Evolutionary conservation across 1,140 invertebrate species (phyloP), one percentile per base, ranked within the genome.

Genomic region (Saccostrea echinata): DNA sequence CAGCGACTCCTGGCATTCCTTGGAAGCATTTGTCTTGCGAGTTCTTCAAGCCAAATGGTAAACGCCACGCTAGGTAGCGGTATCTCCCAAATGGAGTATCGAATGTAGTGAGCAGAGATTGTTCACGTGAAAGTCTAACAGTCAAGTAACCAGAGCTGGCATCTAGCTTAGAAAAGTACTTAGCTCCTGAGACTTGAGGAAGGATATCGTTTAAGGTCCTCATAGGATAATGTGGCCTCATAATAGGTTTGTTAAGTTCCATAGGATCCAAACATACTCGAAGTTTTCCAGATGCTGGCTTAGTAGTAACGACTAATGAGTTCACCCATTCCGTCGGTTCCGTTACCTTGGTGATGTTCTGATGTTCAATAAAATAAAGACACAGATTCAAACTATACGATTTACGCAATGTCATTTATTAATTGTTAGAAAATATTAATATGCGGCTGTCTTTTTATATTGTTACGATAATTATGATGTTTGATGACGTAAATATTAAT

Each of bases 261-360:
- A 89, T 92, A 1, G 95, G 96, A 92, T 96, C 95, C 21, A 96
- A 84, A 91, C 95, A 96, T 55, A 96, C 91, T 21, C 35, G 1
- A 43, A 43, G 35, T 6, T 43, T 43, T 43, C 35, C 35, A 3
- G 35, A 43, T 43, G 35, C 35, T 61, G 35, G 35, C 35, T 43
- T 43, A 43, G 35, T 43, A 43, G 6, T 57, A 18, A 57, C 55
- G 21, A 57, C 55, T 57, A 57, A 57, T 57, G 11, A 57, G 13
- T 57, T 57, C 55, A 57, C n/a, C 55, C 55, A 57, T 57, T 57
- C 55, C 16, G 55, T 57, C 16, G 55, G 55, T 57, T 57, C 55
- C 0, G 55, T 57, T 57, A 57, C 13, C 13, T 57, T 12, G 55
- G 13, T 18, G 55, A 57, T 57, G 9, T 57, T 57, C n/a, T n/a